Percentiles rank a stretch among this genome's conserved stretches.
These are phyloP conservation scores for Disparrhopalites patrizii DNA, from an alignment of 2,888 invertebrate species.

Conservation along the genomic window DNA sequence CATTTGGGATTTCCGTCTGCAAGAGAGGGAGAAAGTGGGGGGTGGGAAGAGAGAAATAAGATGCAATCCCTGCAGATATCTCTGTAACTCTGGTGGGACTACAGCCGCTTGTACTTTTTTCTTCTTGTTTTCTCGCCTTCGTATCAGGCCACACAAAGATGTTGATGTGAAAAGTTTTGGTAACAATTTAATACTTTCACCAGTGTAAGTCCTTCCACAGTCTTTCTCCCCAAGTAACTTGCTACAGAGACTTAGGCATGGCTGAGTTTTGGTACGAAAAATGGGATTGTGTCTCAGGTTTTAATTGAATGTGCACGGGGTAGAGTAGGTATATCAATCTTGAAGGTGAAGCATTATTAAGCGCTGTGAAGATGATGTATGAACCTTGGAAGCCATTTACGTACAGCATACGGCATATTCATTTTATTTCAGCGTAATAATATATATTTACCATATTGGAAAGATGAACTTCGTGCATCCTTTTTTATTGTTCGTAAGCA, in stretches of 20 bases:
- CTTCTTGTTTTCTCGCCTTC: neutral
- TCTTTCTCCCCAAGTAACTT: neutral
- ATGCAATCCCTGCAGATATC: neutral
- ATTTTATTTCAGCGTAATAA: no score
- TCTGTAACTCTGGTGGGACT: neutral
- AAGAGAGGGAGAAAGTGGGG: no score
- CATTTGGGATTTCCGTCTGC: no score
- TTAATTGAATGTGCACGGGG: conserved; percentile 4
- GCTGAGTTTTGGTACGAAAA: no score
- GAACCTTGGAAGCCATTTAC: no score
- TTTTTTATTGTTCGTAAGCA: no score
- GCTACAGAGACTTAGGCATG: neutral
- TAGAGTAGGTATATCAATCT: neutral
- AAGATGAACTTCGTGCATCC: no score
- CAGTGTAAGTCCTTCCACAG: neutral
- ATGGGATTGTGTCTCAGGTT: neutral
- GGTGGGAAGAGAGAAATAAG: neutral
- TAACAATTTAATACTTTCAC: conserved; percentile 7
- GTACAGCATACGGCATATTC: no score
- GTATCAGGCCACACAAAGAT: neutral
- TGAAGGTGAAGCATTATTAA: neutral
- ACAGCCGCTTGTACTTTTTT: neutral
- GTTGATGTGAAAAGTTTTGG: conserved; percentile 12
- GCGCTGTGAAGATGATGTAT: neutral
- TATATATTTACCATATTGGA: no score